Evolutionary conservation across 1,140 invertebrate genomes (phyloP).

Genomic region (Drosophila pachea): DNA sequence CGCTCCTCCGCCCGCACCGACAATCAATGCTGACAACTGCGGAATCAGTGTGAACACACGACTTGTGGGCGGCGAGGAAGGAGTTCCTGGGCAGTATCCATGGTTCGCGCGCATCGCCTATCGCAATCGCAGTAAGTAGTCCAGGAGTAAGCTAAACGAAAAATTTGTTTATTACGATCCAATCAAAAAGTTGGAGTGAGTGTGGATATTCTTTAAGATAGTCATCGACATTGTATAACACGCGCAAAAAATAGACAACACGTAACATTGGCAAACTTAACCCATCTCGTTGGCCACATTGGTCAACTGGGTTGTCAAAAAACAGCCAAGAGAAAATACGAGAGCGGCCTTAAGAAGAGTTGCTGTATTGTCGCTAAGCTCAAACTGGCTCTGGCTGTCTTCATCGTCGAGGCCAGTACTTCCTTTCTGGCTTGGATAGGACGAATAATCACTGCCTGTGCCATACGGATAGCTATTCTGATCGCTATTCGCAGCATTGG

Average conservation of each 20-base stretch:
- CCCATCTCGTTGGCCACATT: slow-evolving; percentile 50
- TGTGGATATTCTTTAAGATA: background rate
- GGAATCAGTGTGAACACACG: slow-evolving; percentile 81
- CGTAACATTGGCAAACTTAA: slow-evolving; percentile 11
- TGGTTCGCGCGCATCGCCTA: slow-evolving; percentile 86
- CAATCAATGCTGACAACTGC: slow-evolving; percentile 77
- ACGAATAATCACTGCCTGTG: background rate
- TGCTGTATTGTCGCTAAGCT: slow-evolving; percentile 30
- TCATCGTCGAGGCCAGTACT: background rate
- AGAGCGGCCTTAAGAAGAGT: slow-evolving; percentile 32
- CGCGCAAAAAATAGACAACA: background rate
- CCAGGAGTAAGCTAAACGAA: slow-evolving; percentile 2
- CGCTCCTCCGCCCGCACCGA: background rate
- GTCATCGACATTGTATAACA: background rate
- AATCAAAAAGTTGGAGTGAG: background rate
- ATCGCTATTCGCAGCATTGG: too few relatives aligned
- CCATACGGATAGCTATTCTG: background rate
- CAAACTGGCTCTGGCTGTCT: background rate
- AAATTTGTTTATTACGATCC: slow-evolving; percentile 26
- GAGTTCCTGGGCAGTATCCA: slow-evolving; percentile 83
- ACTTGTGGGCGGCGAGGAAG: slow-evolving; percentile 83
- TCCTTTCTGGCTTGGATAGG: background rate
- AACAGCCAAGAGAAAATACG: slow-evolving; percentile 55
- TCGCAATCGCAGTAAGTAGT: slow-evolving; percentile 64
- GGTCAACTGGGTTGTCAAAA: slow-evolving; percentile 38